Base-by-base conservation (phyloP, 2,888 invertebrate species). In the Apotomis betuletana region DNA sequence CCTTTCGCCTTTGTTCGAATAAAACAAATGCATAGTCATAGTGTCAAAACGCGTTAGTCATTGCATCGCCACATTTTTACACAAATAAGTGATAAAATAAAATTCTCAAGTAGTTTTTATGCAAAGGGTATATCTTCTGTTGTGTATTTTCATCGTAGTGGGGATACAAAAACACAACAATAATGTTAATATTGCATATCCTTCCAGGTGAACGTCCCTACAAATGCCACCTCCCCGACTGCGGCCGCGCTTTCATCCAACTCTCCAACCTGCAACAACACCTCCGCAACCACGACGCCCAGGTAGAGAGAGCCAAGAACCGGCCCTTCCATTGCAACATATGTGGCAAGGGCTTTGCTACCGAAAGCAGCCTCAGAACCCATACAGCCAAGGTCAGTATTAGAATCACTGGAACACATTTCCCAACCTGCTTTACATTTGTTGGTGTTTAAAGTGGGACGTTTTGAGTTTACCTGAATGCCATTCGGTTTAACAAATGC, bases 241-340 rank as follows among this genome's bases (percentile, higher is more conserved):
- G 99, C 89, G 98, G 98, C 68, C 95, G 98, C 81, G 98, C 98
- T 77, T 99, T 99, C 94, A 99, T 98, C 87, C 99, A 99, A 93
- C 95, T 99, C 81, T 98, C 98, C 72, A 99, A 99, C 91, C 95
- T 99, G 10, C 98, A 99, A 87, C 99, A 99, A 88, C 98, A 99
- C 89, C 95, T 98, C 77, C 94, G 98, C 78, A 99, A 98, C 93
- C 98, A 99, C 92, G 99, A 98, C 87, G 98, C 98, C 73, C 98
- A 98, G 90, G 97, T 98, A 78, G 98, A 98, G 85, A 95, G 98
- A 79, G 98, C 98, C 85, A 98, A 98, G 91, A 98, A 98, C 93
- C 95, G 98, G 75, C 98, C 98, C 68, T 98, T 98, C 92, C 98
- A 98, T 87, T 99, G 99, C 92, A 97, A 97, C 88, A 98, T 98